Conservation (phyloP, 2,113 vertebrate genomes). For the Prionailurus viverrinus region DNA sequence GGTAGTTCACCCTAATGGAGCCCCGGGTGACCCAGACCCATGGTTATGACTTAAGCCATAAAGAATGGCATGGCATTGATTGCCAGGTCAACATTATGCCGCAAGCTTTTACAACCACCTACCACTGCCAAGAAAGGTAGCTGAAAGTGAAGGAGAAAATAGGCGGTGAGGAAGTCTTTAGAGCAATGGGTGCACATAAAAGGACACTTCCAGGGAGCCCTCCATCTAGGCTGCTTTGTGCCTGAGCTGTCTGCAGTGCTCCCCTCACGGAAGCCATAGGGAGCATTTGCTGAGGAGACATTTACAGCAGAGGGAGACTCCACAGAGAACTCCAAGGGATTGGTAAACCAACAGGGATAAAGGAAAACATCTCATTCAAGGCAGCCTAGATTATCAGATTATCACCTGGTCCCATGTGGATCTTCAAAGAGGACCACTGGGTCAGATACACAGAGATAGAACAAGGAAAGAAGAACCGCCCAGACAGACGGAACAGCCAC, state of each 20-base stretch:
- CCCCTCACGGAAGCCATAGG: background rate
- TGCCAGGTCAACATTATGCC: background rate
- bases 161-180: background rate
- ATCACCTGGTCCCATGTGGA: too few relatives aligned
- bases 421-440: background rate
- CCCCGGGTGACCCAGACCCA: background rate
- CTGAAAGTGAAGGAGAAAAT: background rate
- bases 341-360: background rate
- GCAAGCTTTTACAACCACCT: background rate
- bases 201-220: background rate
- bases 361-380: background rate
- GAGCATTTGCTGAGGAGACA: background rate
- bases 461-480: too few relatives aligned
- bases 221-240: accelerated
- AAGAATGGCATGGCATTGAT: background rate
- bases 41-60: background rate
- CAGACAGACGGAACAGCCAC: background rate
- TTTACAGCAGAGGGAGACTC: background rate
- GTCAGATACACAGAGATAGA: background rate
- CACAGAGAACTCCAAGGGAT: background rate
- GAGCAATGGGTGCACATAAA: background rate
- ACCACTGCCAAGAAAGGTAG: background rate
- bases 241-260: background rate
- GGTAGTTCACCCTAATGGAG: background rate
- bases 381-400: background rate